Conservation (phyloP, 2,888 invertebrate genomes). For the Pyrrhia umbra region DNA sequence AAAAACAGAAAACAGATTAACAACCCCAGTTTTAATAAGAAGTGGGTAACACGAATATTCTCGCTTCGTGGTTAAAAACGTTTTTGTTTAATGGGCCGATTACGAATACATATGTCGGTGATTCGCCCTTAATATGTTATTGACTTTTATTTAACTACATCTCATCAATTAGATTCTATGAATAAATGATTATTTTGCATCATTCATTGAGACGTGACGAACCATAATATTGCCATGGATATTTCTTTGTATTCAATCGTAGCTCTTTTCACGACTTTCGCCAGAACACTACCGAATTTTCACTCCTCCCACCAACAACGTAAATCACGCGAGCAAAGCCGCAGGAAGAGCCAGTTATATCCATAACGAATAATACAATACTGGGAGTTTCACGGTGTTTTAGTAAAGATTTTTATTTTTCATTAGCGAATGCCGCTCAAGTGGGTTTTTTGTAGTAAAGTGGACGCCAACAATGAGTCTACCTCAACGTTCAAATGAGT, state of each 20-base stretch:
- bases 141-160: no score
- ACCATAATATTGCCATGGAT: not conserved
- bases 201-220: no score
- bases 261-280: slow-evolving; percentile 19
- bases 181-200: no score
- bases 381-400: slow-evolving; percentile 46
- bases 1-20: no score
- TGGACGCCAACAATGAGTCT: slow-evolving; percentile 55
- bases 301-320: slow-evolving; percentile 48
- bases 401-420: slow-evolving; percentile 62
- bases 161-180: no score
- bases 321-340: slow-evolving; percentile 54
- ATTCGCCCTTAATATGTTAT: no score
- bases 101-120: no score
- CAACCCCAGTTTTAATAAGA: no score
- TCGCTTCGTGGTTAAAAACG: no score
- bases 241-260: not conserved
- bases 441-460: slow-evolving; percentile 51
- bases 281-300: slow-evolving; percentile 44
- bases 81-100: no score
- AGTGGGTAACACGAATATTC: no score
- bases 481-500: slow-evolving; percentile 35
- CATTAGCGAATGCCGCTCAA: slow-evolving; percentile 54
- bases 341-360: slow-evolving; percentile 49
- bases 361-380: slow-evolving; percentile 53